These are phyloP conservation scores for Eretmocerus hayati DNA, from an alignment of 2,888 invertebrate genomes.

Conservation along the genomic window DNA sequence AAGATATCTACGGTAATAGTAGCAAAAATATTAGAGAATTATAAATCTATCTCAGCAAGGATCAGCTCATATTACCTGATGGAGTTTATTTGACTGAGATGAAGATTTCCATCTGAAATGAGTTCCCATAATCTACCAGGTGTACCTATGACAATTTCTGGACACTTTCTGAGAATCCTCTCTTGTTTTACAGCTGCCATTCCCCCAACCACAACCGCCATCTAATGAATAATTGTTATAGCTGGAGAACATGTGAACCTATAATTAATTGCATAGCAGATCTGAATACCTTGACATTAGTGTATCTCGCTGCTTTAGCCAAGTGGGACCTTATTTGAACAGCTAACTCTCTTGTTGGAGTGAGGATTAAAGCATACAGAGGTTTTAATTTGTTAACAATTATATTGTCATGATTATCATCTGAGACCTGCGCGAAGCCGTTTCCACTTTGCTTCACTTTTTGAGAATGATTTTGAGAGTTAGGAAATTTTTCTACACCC, in stretches of 20 bases:
- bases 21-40: neutral
- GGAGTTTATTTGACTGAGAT: conserved; percentile 64
- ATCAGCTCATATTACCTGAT: conserved; percentile 53
- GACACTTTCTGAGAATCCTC: conserved; percentile 70
- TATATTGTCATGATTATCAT: conserved; percentile 39
- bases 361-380: conserved; percentile 78
- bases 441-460: conserved; percentile 37
- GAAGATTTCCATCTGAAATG: conserved; percentile 68
- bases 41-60: neutral
- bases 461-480: neutral
- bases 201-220: conserved; percentile 88
- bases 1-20: conserved; percentile 68
- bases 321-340: conserved; percentile 89
- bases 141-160: conserved; percentile 94
- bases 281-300: conserved; percentile 54
- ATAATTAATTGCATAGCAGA: neutral
- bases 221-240: conserved; percentile 23
- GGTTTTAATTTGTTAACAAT: conserved; percentile 49
- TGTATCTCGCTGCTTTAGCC: conserved; percentile 69
- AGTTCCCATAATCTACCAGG: conserved; percentile 97
- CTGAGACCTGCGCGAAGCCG: conserved; percentile 57
- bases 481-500: conserved; percentile 15
- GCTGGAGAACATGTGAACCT: neutral
- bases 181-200: conserved; percentile 91
- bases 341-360: conserved; percentile 94